phyloP scores from a whole-genome alignment of 1,140 invertebrate species.

The Cydia splendana region DNA sequence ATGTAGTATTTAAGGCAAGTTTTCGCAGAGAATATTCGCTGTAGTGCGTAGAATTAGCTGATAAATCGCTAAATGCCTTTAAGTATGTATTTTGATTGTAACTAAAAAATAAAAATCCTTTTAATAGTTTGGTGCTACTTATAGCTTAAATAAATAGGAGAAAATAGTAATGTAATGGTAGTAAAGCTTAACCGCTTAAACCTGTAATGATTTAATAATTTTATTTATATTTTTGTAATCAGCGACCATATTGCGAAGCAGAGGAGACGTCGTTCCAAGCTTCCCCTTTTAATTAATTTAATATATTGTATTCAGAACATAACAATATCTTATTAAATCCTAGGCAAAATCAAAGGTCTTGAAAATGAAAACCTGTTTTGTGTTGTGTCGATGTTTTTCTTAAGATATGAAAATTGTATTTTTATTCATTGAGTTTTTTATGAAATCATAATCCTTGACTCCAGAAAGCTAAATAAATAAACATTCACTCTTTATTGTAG shows the following conservation, averaged over 20 bases:
- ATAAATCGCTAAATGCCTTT: not conserved
- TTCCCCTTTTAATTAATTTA: slow-evolving; percentile 45
- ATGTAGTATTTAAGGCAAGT: not conserved
- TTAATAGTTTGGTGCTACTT: not conserved
- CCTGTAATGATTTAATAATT: not conserved
- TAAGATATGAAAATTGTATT: not conserved
- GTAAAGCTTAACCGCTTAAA: not conserved
- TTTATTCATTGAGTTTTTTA: not conserved
- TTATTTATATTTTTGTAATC: slow-evolving; percentile 19
- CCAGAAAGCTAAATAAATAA: too few species aligned
- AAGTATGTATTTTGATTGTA: not conserved
- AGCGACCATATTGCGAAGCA: not conserved
- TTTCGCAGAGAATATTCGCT: not conserved
- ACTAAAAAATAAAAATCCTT: not conserved
- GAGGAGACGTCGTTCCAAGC: slow-evolving; percentile 43
- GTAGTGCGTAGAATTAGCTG: not conserved
- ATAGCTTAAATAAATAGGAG: not conserved
- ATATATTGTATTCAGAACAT: slow-evolving; percentile 67
- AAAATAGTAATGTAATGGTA: not conserved
- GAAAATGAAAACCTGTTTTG: not conserved
- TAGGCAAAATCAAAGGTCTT: not conserved
- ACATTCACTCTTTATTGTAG: too few species aligned
- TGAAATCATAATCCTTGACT: too few species aligned
- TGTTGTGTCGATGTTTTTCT: not conserved
- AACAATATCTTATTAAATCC: slow-evolving; percentile 40